A percentile compares a stretch with the other conserved stretches of the same genome.
Evolutionary conservation across 1,140 invertebrate species (phyloP).

Genomic region (Drosophila quadrilineata): DNA sequence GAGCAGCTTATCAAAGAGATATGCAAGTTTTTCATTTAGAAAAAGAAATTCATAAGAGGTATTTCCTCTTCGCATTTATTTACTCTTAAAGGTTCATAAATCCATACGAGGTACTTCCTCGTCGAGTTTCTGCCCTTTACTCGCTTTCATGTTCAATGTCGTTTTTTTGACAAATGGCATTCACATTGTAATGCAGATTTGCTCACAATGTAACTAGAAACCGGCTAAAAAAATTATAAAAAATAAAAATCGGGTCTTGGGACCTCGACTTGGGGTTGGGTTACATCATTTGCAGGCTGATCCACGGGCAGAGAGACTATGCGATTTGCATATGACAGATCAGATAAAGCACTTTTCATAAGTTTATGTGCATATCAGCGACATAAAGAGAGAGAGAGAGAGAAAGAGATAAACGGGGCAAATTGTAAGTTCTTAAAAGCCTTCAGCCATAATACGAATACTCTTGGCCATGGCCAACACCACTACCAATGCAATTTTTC

Average conservation of each 20-base stretch:
- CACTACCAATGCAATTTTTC: constrained; percentile 52
- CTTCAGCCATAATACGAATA: neutral
- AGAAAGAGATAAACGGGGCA: constrained; percentile 5
- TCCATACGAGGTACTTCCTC: no score
- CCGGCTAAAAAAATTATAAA: constrained; percentile 9
- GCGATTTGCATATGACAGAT: constrained; percentile 37
- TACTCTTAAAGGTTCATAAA: no score
- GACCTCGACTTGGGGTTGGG: neutral
- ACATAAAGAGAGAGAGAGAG: constrained; percentile 3
- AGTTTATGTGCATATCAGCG: constrained; percentile 39
- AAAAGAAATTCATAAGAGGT: no score
- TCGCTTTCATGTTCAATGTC: no score
- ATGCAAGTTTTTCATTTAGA: no score
- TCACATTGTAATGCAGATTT: constrained; percentile 43
- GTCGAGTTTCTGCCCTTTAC: no score
- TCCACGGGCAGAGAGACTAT: no score
- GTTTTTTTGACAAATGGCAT: constrained; percentile 35
- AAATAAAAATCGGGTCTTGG: neutral
- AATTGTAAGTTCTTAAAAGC: constrained; percentile 36
- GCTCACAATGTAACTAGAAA: constrained; percentile 7
- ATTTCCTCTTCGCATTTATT: no score
- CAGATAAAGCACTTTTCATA: constrained; percentile 38
- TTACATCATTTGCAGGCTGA: constrained; percentile 20
- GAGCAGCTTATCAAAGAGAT: no score
- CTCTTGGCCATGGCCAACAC: constrained; percentile 2